These are phyloP conservation scores for Sphaeramia orbicularis DNA, from an alignment of 2,797 vertebrate species.

Conservation along the genomic window DNA sequence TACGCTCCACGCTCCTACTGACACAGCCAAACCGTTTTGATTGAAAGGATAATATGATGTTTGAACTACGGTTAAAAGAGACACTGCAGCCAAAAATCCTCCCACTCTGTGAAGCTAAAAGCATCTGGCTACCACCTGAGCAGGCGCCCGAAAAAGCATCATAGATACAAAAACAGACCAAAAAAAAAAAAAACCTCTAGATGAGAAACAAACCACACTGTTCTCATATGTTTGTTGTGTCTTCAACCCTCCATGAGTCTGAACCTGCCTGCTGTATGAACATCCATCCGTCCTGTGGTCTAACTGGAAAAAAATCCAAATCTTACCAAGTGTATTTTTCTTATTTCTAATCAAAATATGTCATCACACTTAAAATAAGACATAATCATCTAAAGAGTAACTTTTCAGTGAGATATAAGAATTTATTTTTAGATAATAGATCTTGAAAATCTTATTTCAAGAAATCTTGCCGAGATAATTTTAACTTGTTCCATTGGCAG, in stretches of 20 bases:
- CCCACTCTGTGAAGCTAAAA: constrained; percentile 24
- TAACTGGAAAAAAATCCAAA: no score
- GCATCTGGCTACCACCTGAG: constrained; percentile 36
- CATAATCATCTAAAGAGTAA: no score
- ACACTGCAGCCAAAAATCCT: constrained; percentile 5
- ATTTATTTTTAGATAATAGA: no score
- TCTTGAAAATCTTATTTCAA: no score
- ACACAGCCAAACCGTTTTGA: background rate
- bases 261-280: constrained; percentile 14
- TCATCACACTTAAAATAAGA: no score
- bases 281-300: constrained; percentile 5
- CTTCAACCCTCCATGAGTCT: no score
- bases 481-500: no score
- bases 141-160: constrained; percentile 23
- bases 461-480: no score
- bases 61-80: background rate
- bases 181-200: constrained; percentile 5
- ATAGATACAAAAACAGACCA: background rate
- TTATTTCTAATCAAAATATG: no score
- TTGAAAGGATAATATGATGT: background rate
- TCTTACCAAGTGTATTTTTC: no score
- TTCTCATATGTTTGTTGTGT: constrained; percentile 11
- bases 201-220: constrained; percentile 22
- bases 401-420: no score
- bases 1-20: constrained; percentile 25